phyloP scores from a whole-genome alignment of 2,797 vertebrate genomes.

The Hypotaenidia philippensis region DNA sequence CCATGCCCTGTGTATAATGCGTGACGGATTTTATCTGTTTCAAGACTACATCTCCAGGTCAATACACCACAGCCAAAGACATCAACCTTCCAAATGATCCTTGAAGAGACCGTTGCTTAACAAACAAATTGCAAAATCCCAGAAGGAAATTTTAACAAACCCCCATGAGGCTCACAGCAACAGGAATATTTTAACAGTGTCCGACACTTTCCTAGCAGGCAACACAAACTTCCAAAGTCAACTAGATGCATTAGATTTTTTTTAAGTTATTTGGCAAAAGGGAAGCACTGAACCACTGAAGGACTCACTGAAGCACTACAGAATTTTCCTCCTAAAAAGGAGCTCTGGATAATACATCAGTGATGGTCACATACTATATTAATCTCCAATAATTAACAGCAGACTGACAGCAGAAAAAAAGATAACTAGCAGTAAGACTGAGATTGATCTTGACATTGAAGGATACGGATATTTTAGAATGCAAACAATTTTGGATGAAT shows the following conservation, averaged over 20 bases:
- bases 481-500: background rate
- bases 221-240: background rate
- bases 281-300: too few relatives aligned
- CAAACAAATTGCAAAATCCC: background rate
- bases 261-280: background rate
- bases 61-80: background rate
- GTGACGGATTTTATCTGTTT: background rate
- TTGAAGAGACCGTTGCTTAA: background rate
- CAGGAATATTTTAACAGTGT: background rate
- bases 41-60: background rate
- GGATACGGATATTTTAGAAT: background rate
- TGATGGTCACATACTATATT: background rate
- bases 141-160: background rate
- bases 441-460: background rate
- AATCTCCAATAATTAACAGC: background rate
- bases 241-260: background rate
- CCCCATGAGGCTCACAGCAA: background rate
- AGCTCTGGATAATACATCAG: background rate
- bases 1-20: background rate
- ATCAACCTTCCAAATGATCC: background rate
- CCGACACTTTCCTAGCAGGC: background rate
- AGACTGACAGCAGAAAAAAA: background rate
- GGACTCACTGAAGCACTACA: background rate
- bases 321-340: background rate
- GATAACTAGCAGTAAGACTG: background rate